phyloP scores from a whole-genome alignment of 2,113 vertebrate species.

The Bagarius yarrelli region DNA sequence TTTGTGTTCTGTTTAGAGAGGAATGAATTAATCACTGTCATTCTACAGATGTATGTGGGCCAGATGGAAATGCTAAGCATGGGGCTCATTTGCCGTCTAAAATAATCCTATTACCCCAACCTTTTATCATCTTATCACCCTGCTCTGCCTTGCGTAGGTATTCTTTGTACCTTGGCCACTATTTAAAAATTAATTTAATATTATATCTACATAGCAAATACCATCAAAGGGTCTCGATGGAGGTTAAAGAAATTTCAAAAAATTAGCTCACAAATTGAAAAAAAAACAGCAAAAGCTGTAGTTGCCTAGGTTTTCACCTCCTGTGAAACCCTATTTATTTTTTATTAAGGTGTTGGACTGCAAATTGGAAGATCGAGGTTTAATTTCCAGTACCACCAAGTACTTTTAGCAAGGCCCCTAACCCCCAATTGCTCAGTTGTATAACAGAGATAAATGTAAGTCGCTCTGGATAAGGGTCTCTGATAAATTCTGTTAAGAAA shows the following conservation, averaged over 20 bases:
- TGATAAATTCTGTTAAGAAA: too few species aligned
- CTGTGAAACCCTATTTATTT: too few species aligned
- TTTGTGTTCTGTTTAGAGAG: background rate
- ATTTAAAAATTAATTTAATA: background rate
- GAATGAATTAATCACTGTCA: constrained; percentile 13
- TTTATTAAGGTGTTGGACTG: too few species aligned
- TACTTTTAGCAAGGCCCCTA: too few species aligned
- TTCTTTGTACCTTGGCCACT: background rate
- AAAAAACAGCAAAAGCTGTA: background rate
- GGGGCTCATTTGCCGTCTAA: constrained; percentile 14
- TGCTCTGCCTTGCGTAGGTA: background rate
- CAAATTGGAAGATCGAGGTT: too few species aligned
- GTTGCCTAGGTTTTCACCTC: background rate
- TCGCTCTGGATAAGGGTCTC: too few species aligned
- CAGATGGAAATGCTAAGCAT: constrained; percentile 18
- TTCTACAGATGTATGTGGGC: background rate
- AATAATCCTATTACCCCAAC: background rate
- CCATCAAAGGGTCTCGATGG: background rate
- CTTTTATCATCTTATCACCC: background rate
- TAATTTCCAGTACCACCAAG: too few species aligned
- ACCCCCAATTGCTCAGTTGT: too few species aligned
- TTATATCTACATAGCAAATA: background rate
- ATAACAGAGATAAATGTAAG: too few species aligned
- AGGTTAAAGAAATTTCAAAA: too few species aligned
- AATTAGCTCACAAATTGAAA: too few species aligned